Conservation (phyloP, 2,113 vertebrate genomes). For the Chlorodrepanis virens region DNA sequence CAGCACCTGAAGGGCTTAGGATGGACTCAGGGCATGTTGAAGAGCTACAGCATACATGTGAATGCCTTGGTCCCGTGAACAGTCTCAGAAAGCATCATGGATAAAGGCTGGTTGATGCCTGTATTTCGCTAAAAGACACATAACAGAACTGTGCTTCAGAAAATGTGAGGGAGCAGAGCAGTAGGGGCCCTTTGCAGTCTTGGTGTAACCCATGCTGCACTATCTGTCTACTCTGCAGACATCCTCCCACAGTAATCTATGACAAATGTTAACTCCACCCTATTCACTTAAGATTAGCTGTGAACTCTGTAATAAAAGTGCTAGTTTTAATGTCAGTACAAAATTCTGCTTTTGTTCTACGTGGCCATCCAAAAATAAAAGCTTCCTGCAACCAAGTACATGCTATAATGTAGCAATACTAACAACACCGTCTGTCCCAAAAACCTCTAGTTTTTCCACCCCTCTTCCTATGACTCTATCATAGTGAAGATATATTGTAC, state of each 20-base stretch:
- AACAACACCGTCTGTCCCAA: neutral
- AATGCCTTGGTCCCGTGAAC: neutral
- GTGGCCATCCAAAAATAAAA: neutral
- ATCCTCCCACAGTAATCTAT: neutral
- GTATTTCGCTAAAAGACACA: rapidly evolving
- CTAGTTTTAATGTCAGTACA: neutral
- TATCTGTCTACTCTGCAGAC: neutral
- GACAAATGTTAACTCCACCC: neutral
- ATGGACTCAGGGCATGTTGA: neutral
- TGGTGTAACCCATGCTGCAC: neutral
- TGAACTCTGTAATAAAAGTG: neutral
- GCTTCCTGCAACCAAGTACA: neutral
- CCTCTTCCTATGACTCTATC: neutral
- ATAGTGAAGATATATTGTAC: neutral
- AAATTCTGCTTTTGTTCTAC: neutral
- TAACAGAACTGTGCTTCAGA: neutral
- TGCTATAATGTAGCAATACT: neutral
- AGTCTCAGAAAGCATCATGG: neutral
- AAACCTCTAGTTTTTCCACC: neutral
- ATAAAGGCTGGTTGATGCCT: neutral
- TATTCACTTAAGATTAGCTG: neutral
- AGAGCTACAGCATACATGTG: neutral
- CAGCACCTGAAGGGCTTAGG: neutral
- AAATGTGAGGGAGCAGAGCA: neutral
- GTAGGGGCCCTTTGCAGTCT: neutral